Evolutionary conservation across 2,113 vertebrate species (phyloP), one percentile per base, ranked within the genome.

Genomic region (Nothocercus julius): DNA sequence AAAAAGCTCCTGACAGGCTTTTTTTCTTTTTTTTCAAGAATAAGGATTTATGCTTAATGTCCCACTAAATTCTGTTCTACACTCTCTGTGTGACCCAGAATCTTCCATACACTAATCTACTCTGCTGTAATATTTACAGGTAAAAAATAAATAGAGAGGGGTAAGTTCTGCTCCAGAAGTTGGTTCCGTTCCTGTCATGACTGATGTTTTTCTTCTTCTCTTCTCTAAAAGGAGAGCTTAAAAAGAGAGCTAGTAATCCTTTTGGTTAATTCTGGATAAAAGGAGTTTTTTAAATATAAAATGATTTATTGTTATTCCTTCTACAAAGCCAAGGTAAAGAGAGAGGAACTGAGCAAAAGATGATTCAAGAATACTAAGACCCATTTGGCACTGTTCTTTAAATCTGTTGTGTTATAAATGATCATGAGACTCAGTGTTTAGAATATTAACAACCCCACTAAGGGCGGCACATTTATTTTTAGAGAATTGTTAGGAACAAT

Each of bases 381-480:
- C 5, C 1, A 89, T 89, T 93, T 96, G 88, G 83, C 83, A 70
- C 36, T 79, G 67, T 89, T 96, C 74, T 85, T 92, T 96, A 82
- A 89, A 36, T 58, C 81, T 82, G 32, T 69, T 93, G 45, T 66
- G 89, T 94, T 93, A 96, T 69, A 91, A 92, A 86, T 73, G 51
- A 69, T 91, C 76, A 25, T 51, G 66, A 94, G 91, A 93, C 66
- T 76, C 68, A 62, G 80, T 93, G 63, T 93, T 96, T 95, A 94
- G 91, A 96, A 94, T 93, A 82, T 63, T 94, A 91, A 95, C 4
- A 11, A 85, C 70, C 80, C 64, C 67, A 64, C 44, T 73, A 97
- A 92, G 91, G 44, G 74, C 49, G 0, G 83, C 66, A 89, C 90
- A 90, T 95, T 95, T 95, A 94, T 97, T 97, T 97, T 96, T 94